Percentiles rank a stretch among this genome's conserved stretches.
Evolutionary conservation across 2,888 invertebrate genomes (phyloP).

Genomic region (Chloroclystis v-ata): DNA sequence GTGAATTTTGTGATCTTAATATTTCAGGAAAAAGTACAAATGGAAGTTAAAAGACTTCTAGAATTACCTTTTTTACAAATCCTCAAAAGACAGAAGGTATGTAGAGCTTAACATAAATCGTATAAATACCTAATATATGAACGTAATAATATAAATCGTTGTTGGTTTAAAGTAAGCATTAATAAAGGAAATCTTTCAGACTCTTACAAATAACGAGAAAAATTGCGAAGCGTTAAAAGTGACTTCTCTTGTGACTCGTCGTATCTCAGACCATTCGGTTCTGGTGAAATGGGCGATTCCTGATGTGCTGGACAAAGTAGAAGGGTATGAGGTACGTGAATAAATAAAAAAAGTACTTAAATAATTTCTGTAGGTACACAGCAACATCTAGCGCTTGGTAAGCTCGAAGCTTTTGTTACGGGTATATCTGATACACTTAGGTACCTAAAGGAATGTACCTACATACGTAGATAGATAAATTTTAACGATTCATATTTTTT

Average conservation of each 20-base stretch:
- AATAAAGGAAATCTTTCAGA: slow-evolving; percentile 10
- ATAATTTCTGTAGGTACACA: background rate
- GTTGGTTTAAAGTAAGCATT: too few species aligned
- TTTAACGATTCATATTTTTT: too few species aligned
- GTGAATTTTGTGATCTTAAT: background rate
- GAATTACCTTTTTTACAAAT: slow-evolving; percentile 25
- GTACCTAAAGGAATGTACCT: too few species aligned
- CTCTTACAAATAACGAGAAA: slow-evolving; percentile 7
- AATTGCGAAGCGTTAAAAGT: slow-evolving; percentile 40
- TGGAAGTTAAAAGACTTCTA: slow-evolving; percentile 32
- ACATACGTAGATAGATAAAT: too few species aligned
- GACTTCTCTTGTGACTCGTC: slow-evolving; percentile 34
- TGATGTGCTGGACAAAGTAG: slow-evolving; percentile 31
- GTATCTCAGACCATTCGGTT: slow-evolving; percentile 50
- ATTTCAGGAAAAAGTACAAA: slow-evolving; percentile 26
- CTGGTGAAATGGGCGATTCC: slow-evolving; percentile 51
- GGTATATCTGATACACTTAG: too few species aligned
- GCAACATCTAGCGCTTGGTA: too few species aligned
- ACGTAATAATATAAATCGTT: too few species aligned
- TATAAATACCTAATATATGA: too few species aligned
- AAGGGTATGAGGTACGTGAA: slow-evolving; percentile 49
- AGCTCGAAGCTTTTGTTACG: too few species aligned
- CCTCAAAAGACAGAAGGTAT: slow-evolving; percentile 8
- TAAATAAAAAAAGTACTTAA: background rate
- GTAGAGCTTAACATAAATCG: too few species aligned